phyloP scores from a whole-genome alignment of 1,140 invertebrate genomes.

The Lasioglossum albipes region DNA sequence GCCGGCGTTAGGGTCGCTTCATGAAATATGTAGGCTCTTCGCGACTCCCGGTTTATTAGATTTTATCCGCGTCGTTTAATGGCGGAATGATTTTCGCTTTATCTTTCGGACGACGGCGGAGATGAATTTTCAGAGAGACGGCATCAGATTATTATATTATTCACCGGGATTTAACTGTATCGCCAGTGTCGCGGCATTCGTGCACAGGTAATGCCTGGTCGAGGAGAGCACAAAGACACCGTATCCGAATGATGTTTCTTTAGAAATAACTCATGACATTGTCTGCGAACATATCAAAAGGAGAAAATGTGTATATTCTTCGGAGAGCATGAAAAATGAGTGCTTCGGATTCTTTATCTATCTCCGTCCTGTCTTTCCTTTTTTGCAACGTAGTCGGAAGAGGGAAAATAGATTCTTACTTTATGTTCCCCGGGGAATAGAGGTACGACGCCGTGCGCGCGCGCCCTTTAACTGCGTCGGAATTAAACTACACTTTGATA shows the following conservation, averaged over 20 bases:
- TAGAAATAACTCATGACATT: no score
- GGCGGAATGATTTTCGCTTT: constrained; percentile 7
- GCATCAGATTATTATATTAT: constrained; percentile 6
- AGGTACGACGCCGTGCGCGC: background rate
- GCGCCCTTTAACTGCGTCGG: background rate
- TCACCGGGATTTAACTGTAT: background rate
- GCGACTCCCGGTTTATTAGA: constrained; percentile 3
- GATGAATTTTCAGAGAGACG: background rate
- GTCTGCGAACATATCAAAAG: no score
- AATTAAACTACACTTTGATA: background rate
- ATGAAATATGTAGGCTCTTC: constrained; percentile 28
- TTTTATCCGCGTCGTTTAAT: constrained; percentile 37
- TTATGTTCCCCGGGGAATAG: background rate
- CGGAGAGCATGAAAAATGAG: no score
- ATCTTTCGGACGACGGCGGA: background rate
- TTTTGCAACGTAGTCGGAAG: background rate
- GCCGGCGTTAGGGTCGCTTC: constrained; percentile 4
- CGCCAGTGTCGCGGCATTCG: no score
- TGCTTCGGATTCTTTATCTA: no score
- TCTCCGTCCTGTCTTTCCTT: no score
- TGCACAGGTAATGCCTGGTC: no score
- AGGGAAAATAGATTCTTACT: background rate
- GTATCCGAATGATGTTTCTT: no score
- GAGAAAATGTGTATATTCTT: no score
- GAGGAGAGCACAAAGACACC: no score